Evolutionary conservation across 1,140 invertebrate species (phyloP).

Genomic region (Drosophila miranda): DNA sequence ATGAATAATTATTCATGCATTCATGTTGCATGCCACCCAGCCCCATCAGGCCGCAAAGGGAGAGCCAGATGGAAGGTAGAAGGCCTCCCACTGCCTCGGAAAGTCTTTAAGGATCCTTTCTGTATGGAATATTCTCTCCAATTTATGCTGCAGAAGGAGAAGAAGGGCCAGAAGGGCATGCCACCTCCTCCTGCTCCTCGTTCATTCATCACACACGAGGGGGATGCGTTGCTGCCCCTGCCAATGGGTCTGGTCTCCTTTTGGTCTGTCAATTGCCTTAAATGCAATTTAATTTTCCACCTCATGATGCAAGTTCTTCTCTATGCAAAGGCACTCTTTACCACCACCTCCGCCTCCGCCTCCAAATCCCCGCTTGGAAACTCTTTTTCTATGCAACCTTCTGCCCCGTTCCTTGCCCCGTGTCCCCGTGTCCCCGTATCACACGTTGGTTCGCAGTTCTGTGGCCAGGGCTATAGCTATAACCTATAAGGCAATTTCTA

Average conservation of each 20-base stretch:
- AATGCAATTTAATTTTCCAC: slow-evolving; percentile 63
- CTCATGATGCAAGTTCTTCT: slow-evolving; percentile 48
- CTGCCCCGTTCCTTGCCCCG: slow-evolving; percentile 27
- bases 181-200: not conserved
- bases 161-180: too few relatives aligned
- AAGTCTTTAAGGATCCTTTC: not conserved
- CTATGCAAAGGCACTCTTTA: slow-evolving; percentile 37
- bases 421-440: slow-evolving; percentile 45
- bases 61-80: too few relatives aligned
- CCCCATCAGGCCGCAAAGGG: too few relatives aligned
- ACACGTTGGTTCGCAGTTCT: slow-evolving; percentile 77
- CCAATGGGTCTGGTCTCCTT: slow-evolving; percentile 10
- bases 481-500: slow-evolving; percentile 78
- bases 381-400: slow-evolving; percentile 24
- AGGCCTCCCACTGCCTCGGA: too few relatives aligned
- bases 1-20: slow-evolving; percentile 66
- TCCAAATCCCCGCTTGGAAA: slow-evolving; percentile 7
- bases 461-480: slow-evolving; percentile 79
- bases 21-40: too few relatives aligned
- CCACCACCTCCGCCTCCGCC: slow-evolving; percentile 24
- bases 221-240: not conserved
- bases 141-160: too few relatives aligned
- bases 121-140: slow-evolving; percentile 3
- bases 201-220: slow-evolving; percentile 26
- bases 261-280: slow-evolving; percentile 53